Conservation (phyloP, 2,888 invertebrate genomes). For the Drosophila anomelani region DNA sequence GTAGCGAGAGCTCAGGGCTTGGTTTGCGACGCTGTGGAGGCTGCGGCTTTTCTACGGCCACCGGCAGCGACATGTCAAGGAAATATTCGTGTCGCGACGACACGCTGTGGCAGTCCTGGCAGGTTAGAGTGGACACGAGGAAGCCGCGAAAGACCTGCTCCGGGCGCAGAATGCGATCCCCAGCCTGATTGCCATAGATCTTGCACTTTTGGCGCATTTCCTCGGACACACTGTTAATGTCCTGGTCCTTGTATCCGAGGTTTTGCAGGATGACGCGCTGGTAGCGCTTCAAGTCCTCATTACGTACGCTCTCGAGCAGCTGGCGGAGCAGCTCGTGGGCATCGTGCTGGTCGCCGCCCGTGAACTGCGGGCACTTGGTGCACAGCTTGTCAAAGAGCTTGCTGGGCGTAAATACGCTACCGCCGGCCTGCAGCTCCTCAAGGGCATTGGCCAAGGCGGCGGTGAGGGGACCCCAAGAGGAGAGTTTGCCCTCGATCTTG, state of each 20-base stretch:
- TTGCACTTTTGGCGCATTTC: constrained; percentile 91
- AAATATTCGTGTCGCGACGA: constrained; percentile 96
- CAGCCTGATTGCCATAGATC: constrained; percentile 93
- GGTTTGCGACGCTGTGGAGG: constrained; percentile 87
- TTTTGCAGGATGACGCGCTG: constrained; percentile 92
- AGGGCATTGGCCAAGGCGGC: constrained; percentile 89
- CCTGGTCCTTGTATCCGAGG: constrained; percentile 90
- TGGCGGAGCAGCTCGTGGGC: constrained; percentile 97
- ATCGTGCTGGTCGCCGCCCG: constrained; percentile 98
- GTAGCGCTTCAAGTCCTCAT: constrained; percentile 91
- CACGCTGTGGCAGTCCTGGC: constrained; percentile 94
- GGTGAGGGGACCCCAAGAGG: constrained; percentile 89
- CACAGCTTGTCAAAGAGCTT: constrained; percentile 88
- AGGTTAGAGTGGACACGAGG: constrained; percentile 94
- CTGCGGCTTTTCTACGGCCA: constrained; percentile 90
- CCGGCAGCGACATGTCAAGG: constrained; percentile 96
- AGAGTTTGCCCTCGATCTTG: constrained; percentile 88
- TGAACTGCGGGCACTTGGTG: constrained; percentile 92
- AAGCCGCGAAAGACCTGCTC: constrained; percentile 98
- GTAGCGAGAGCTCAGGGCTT: constrained; percentile 81
- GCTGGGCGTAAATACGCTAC: constrained; percentile 88
- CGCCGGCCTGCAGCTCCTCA: constrained; percentile 87
- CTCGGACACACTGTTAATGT: constrained; percentile 91
- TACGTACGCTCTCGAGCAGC: constrained; percentile 94
- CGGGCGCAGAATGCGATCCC: constrained; percentile 90